Evolutionary conservation across 2,888 invertebrate genomes (phyloP), one percentile per base, ranked within the genome.

Genomic region (Oegoconia quadripuncta): DNA sequence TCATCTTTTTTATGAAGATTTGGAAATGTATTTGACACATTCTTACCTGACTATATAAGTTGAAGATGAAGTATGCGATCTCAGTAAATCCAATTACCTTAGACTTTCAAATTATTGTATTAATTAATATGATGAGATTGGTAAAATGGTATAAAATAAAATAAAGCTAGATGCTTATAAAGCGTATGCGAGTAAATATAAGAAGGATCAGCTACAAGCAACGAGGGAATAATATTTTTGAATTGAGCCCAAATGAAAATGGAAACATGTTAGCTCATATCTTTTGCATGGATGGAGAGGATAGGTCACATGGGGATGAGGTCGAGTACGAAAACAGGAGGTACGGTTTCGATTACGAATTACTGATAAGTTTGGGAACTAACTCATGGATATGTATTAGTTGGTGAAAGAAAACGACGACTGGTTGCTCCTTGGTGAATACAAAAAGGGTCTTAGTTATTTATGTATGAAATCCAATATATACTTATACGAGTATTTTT

Each of bases 201-300:
- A 39, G 16, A 31, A 20, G 36, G 29, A 38, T 37, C 32, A 39
- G 37, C 42, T 49, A 53, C 52, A 41, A 44, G 37, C 40, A 38
- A 42, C 47, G 41, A n/a, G 55, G 55, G 56, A 46, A 42, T 45
- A 44, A 58, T 58, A 53, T 55, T 54, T 56, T 54, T 55, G 50
- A 45, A 41, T 33, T 44, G 47, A 39, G 42, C 47, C 47, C 44
- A 53, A 58, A 55, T 55, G 46, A 46, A 54, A 50, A 54, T 53
- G 44, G 59, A 45, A 48, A 39, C 40, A 57, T 59, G 55, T 61
- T 59, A 41, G 35, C 54, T 63, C 55, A 61, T 73, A 67, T 59
- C 56, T 71, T 65, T 71, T 72, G 61, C 64, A 65, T 60, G 60
- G 50, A 59, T 49, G 44, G 48, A 40, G 49, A 44, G 46, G 58